phyloP scores from a whole-genome alignment of 2,888 invertebrate genomes.

The Theretra japonica region DNA sequence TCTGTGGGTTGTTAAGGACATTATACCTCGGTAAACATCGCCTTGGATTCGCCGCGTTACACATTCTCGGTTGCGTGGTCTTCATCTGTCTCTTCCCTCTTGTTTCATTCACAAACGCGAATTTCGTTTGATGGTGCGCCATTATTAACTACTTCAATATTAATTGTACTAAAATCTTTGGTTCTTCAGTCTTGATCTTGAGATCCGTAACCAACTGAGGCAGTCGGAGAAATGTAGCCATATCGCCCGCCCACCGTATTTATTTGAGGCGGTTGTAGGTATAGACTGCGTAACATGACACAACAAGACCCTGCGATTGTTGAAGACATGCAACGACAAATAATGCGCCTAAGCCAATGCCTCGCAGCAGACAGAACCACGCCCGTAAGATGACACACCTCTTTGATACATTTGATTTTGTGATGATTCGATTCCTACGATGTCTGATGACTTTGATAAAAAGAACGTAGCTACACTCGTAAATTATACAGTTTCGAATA shows the following conservation, averaged over 20 bases:
- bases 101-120: neutral
- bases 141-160: neutral
- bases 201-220: neutral
- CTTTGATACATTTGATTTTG: too few species aligned
- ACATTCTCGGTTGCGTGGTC: neutral
- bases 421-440: too few species aligned
- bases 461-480: too few species aligned
- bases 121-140: neutral
- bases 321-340: neutral
- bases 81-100: neutral
- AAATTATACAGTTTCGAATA: too few species aligned
- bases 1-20: neutral
- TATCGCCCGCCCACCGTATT: neutral
- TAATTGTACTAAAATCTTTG: neutral
- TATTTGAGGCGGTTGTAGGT: neutral
- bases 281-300: neutral
- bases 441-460: too few species aligned
- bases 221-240: neutral
- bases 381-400: conserved; percentile 1
- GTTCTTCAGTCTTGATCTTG: neutral
- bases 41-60: neutral
- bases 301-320: neutral
- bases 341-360: neutral
- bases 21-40: neutral
- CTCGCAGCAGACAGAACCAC: neutral